phyloP scores from a whole-genome alignment of 2,113 vertebrate genomes.

The Ceyx melanurus region DNA sequence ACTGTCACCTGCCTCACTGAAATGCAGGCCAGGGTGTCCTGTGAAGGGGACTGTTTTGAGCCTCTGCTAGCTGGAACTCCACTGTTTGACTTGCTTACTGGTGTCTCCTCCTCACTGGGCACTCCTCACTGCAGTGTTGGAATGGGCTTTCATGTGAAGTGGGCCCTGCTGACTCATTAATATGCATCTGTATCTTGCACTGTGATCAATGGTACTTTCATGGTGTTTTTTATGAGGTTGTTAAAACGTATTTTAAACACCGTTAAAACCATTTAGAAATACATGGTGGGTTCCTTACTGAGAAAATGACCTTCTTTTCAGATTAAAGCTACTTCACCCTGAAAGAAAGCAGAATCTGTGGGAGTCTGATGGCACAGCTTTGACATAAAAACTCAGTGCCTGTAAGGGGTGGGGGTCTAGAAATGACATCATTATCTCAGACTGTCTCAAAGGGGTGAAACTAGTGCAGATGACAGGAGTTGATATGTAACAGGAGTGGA shows the following conservation, averaged over 20 bases:
- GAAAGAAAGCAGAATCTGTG: slow-evolving; percentile 12
- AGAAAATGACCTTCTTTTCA: slow-evolving; percentile 53
- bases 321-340: background rate
- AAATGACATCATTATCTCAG: background rate
- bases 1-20: background rate
- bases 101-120: background rate
- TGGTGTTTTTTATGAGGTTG: slow-evolving; percentile 39
- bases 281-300: slow-evolving; percentile 6
- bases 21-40: background rate
- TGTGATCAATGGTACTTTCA: slow-evolving; percentile 51
- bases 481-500: background rate
- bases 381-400: background rate
- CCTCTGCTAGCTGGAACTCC: background rate
- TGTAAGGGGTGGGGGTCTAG: background rate
- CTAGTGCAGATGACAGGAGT: background rate
- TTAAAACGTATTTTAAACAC: slow-evolving; percentile 67
- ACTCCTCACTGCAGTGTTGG: background rate
- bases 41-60: background rate
- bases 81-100: slow-evolving; percentile 5
- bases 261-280: slow-evolving; percentile 51
- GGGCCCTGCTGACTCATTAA: slow-evolving; percentile 62
- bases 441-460: background rate
- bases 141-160: slow-evolving; percentile 50
- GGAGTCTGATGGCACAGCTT: background rate
- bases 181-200: slow-evolving; percentile 55